A percentile compares a stretch with the other conserved stretches of the same genome.
phyloP scores from a whole-genome alignment of 2,797 vertebrate genomes.

The Bradypodion pumilum region DNA sequence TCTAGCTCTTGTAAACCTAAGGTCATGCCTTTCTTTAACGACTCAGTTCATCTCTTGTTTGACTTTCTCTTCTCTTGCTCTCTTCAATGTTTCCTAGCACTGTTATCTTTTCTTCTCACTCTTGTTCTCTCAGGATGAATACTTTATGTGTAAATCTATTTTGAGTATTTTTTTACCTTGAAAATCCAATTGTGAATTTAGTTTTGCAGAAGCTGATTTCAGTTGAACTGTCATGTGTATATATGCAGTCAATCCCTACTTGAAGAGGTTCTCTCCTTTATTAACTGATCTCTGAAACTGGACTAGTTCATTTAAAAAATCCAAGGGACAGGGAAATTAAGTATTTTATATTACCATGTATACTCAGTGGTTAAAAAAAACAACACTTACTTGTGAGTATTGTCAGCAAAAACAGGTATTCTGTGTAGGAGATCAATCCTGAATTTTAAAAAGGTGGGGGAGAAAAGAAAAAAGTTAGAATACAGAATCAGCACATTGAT shows the following conservation, averaged over 20 bases:
- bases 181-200: too few relatives aligned
- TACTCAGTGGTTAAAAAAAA: background rate
- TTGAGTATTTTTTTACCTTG: too few relatives aligned
- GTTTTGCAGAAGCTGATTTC: background rate
- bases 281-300: background rate
- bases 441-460: constrained; percentile 58
- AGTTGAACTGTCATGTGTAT: background rate
- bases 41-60: too few relatives aligned
- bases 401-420: constrained; percentile 95
- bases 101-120: too few relatives aligned
- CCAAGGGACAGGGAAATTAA: background rate
- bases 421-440: constrained; percentile 96
- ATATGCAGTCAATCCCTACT: background rate
- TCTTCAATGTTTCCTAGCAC: too few relatives aligned
- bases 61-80: too few relatives aligned
- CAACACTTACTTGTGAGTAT: constrained; percentile 95
- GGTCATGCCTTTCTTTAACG: too few relatives aligned
- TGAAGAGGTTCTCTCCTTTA: background rate
- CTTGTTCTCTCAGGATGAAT: too few relatives aligned
- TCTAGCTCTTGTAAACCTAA: too few relatives aligned
- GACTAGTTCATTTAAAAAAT: background rate
- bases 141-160: too few relatives aligned
- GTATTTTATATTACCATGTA: background rate
- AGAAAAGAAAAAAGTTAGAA: background rate
- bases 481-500: background rate